Percentiles rank a stretch among this genome's conserved stretches.
Conservation (phyloP, 1,140 invertebrate species). For the Hylaeus volcanicus region DNA sequence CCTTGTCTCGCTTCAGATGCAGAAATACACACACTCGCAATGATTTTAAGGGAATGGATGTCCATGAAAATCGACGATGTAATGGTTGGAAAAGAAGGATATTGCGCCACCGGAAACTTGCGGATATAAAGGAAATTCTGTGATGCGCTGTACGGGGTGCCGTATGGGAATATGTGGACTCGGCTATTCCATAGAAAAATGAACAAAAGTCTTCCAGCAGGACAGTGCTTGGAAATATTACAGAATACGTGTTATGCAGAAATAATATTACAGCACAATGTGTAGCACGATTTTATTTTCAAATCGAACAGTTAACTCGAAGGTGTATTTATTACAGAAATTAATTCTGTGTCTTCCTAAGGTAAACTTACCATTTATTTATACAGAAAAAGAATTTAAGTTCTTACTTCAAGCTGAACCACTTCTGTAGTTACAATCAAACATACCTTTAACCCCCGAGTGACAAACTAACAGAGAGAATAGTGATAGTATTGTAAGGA, state of each 20-base stretch:
- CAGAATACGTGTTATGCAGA: conserved; percentile 1
- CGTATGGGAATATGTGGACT: neutral
- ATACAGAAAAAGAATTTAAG: too few species aligned
- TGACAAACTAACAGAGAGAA: too few species aligned
- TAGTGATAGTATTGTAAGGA: too few species aligned
- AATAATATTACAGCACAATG: neutral
- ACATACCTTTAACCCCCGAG: too few species aligned
- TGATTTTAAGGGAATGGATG: neutral
- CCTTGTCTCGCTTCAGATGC: neutral
- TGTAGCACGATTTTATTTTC: too few species aligned
- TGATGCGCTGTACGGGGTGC: neutral
- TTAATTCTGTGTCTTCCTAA: too few species aligned
- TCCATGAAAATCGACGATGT: neutral
- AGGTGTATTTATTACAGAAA: too few species aligned
- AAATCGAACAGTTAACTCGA: too few species aligned
- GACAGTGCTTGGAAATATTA: neutral
- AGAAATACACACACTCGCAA: neutral
- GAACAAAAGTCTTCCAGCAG: neutral
- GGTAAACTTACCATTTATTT: too few species aligned
- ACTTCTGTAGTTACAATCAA: too few species aligned
- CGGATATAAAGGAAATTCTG: conserved; percentile 1
- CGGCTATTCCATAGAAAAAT: neutral
- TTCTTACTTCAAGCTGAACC: too few species aligned
- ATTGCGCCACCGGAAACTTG: conserved; percentile 3
- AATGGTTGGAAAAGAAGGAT: neutral